phyloP scores from a whole-genome alignment of 2,113 vertebrate species.

The Pholis gunnellus region DNA sequence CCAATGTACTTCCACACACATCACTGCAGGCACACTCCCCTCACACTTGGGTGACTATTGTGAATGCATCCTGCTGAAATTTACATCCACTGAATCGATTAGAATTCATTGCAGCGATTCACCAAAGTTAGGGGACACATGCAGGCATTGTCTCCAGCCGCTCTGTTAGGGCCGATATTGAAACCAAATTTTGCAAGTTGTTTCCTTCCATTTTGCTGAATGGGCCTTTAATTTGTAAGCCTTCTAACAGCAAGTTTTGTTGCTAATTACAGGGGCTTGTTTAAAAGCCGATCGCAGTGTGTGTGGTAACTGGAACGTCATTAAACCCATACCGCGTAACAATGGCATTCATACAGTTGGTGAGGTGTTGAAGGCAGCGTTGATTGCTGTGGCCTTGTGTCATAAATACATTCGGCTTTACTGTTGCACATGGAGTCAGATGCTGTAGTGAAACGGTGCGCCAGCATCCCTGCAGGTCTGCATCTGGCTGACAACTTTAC shows the following conservation, averaged over 20 bases:
- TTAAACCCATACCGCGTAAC: conserved; percentile 50
- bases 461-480: conserved; percentile 41
- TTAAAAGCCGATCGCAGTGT: conserved; percentile 52
- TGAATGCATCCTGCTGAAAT: conserved; percentile 25
- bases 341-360: conserved; percentile 48
- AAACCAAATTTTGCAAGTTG: conserved; percentile 43
- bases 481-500: conserved; percentile 24
- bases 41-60: conserved; percentile 36
- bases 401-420: conserved; percentile 48
- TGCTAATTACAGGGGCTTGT: conserved; percentile 58
- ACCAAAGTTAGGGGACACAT: conserved; percentile 34
- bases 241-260: conserved; percentile 59
- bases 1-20: conserved; percentile 34
- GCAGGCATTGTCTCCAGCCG: conserved; percentile 32
- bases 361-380: conserved; percentile 51
- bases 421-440: conserved; percentile 29
- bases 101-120: conserved; percentile 32
- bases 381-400: conserved; percentile 35
- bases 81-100: conserved; percentile 40
- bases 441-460: conserved; percentile 4
- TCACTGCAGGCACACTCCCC: conserved; percentile 18
- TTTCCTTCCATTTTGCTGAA: conserved; percentile 54
- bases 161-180: conserved; percentile 29
- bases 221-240: conserved; percentile 52
- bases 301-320: conserved; percentile 46